Percentiles rank a stretch among this genome's conserved stretches.
Evolutionary conservation across 2,797 vertebrate species (phyloP).

Genomic region (Takifugu ocellatus): DNA sequence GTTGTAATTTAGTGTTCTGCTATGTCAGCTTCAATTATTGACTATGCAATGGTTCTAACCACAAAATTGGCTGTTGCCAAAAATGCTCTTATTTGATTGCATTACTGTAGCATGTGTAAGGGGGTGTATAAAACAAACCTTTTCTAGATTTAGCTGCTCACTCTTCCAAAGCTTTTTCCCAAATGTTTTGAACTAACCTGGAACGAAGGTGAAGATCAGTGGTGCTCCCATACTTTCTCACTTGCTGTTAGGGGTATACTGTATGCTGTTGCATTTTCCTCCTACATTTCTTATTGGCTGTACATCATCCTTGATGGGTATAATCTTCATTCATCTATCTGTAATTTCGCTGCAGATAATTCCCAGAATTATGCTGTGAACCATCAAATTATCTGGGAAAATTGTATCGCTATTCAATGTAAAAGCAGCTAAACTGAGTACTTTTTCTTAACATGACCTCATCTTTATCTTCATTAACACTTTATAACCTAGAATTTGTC

Average conservation of each 20-base stretch:
- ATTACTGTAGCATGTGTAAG: too few species aligned
- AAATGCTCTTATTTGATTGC: too few species aligned
- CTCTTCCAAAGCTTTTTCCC: too few species aligned
- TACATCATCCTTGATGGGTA: neutral
- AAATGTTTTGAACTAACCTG: neutral
- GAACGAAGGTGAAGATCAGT: neutral
- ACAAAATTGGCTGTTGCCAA: too few species aligned
- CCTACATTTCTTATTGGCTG: neutral
- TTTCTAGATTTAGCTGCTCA: too few species aligned
- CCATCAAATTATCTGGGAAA: conserved; percentile 20
- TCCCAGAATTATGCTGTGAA: conserved; percentile 25
- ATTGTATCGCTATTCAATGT: conserved; percentile 25
- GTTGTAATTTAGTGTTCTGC: too few species aligned
- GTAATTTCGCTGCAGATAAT: neutral
- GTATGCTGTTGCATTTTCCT: neutral
- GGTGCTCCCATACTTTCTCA: neutral
- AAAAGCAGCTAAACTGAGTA: too few species aligned
- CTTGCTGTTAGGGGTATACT: neutral
- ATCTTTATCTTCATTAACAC: too few species aligned
- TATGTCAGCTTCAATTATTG: too few species aligned
- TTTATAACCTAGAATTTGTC: neutral
- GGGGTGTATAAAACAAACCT: too few species aligned
- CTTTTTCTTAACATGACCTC: too few species aligned
- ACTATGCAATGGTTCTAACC: too few species aligned
- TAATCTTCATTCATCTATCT: neutral